Conservation (phyloP, 2,113 vertebrate genomes). For the Albula goreensis region DNA sequence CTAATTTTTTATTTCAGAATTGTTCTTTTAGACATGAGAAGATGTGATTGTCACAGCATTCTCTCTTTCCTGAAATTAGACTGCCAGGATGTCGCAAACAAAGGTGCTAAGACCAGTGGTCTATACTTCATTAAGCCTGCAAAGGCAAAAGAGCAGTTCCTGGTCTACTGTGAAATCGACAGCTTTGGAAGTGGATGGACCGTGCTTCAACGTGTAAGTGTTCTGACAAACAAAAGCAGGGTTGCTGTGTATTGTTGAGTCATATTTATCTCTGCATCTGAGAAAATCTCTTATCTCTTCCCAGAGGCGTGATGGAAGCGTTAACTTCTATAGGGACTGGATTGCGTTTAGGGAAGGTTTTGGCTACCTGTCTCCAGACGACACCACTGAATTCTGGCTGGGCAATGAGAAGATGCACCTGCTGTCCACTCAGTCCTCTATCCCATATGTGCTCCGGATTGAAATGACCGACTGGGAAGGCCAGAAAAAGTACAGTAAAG, state of each 20-base stretch:
- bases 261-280: too few species aligned
- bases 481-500: constrained; percentile 61
- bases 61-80: constrained; percentile 68
- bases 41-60: background rate
- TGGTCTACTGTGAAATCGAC: constrained; percentile 96
- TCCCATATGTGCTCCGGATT: constrained; percentile 83
- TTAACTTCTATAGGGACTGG: constrained; percentile 85
- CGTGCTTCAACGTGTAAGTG: constrained; percentile 86
- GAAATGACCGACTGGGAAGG: constrained; percentile 86
- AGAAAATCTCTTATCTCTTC: constrained; percentile 1
- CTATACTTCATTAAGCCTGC: constrained; percentile 88
- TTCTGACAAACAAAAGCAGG: background rate
- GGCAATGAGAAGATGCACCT: constrained; percentile 93
- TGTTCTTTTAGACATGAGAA: background rate
- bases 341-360: constrained; percentile 91
- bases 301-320: constrained; percentile 88
- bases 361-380: constrained; percentile 90
- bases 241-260: background rate
- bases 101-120: constrained; percentile 84
- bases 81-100: constrained; percentile 93
- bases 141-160: constrained; percentile 76
- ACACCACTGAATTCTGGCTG: constrained; percentile 93
- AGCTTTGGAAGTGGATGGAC: constrained; percentile 86
- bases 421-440: constrained; percentile 66
- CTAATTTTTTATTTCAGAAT: background rate